These are phyloP conservation scores for Branchellion lobata DNA, from an alignment of 2,888 invertebrate species.

Conservation along the genomic window DNA sequence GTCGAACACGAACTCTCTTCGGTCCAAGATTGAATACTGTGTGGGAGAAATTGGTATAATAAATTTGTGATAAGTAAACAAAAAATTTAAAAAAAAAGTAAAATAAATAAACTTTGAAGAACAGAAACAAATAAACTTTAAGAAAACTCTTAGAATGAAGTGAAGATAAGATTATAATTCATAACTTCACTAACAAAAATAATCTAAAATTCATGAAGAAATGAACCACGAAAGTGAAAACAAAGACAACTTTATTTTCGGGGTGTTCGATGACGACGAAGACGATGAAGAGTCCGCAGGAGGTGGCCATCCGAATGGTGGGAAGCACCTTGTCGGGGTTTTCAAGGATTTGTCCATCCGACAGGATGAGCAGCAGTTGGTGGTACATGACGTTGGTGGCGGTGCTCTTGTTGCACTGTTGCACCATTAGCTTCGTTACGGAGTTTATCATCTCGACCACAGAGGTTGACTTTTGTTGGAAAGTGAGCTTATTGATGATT, in stretches of 20 bases:
- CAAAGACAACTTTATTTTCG: conserved; percentile 70
- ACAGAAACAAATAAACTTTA: not conserved
- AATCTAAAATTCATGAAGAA: no score
- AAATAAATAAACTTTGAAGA: not conserved
- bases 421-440: conserved; percentile 62
- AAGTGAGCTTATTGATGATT: conserved; percentile 69
- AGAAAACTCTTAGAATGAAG: not conserved
- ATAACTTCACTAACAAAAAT: no score
- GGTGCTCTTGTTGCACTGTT: conserved; percentile 54
- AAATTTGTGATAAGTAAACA: not conserved
- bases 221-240: no score
- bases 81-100: not conserved
- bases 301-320: conserved; percentile 77
- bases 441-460: conserved; percentile 68
- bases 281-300: conserved; percentile 84
- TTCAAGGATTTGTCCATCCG: conserved; percentile 86
- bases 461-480: conserved; percentile 84
- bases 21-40: conserved; percentile 86
- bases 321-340: conserved; percentile 76
- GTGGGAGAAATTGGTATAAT: not conserved
- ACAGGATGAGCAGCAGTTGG: conserved; percentile 84
- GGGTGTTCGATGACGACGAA: conserved; percentile 95
- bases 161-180: no score
- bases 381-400: conserved; percentile 50
- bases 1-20: conserved; percentile 75